Conservation (phyloP, 2,113 vertebrate species). For the Genyomyrus donnyi region DNA sequence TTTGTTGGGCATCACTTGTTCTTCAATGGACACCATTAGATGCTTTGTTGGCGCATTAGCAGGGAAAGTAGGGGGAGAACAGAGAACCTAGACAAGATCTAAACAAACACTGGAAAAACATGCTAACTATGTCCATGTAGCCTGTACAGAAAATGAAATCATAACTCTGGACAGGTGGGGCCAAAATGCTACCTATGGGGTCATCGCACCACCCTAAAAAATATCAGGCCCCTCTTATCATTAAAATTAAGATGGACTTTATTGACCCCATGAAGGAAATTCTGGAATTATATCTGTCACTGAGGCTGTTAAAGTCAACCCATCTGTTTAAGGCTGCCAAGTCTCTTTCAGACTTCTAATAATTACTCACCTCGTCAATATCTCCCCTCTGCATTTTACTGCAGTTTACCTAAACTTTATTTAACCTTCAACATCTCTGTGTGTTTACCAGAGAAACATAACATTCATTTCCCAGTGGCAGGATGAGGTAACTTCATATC, state of each 20-base stretch:
- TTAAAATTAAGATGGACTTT: neutral
- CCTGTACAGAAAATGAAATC: neutral
- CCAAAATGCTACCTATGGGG: neutral
- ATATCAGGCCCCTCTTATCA: neutral
- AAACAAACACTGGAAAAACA: neutral
- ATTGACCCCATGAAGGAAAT: neutral
- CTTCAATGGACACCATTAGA: neutral
- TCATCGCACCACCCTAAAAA: neutral
- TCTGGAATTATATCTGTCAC: neutral
- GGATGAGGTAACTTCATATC: neutral
- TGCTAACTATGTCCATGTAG: neutral
- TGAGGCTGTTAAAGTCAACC: neutral
- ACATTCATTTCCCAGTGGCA: neutral
- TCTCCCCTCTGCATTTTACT: neutral
- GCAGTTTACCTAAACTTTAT: neutral
- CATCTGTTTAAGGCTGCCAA: neutral
- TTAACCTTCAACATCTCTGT: neutral
- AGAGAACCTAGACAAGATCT: neutral
- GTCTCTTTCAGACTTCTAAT: neutral
- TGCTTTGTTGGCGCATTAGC: neutral
- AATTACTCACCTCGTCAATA: neutral
- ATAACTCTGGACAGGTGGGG: neutral
- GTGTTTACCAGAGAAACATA: neutral
- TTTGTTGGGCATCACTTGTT: neutral
- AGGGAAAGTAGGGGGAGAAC: neutral